phyloP scores from a whole-genome alignment of 2,113 vertebrate species.

The Chrysochloris asiatica region DNA sequence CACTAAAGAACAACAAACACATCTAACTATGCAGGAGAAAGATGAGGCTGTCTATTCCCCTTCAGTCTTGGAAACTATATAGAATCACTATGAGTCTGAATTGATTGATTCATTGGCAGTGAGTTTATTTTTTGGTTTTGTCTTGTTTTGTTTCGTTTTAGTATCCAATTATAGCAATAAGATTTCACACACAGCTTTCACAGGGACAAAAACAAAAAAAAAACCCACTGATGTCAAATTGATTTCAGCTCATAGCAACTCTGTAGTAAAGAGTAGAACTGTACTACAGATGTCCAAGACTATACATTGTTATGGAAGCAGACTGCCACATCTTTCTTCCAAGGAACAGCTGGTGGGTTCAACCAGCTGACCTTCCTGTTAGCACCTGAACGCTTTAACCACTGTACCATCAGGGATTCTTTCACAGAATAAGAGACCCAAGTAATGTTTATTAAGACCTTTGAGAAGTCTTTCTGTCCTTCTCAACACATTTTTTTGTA shows the following conservation, averaged over 20 bases:
- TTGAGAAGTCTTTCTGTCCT: constrained; percentile 13
- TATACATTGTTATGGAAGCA: not conserved
- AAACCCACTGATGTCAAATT: not conserved
- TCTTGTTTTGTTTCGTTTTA: too few relatives aligned
- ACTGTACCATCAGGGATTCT: not conserved
- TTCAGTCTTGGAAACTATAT: too few relatives aligned
- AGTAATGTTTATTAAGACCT: not conserved
- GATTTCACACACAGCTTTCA: constrained; percentile 1
- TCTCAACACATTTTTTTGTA: not conserved
- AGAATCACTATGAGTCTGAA: too few relatives aligned
- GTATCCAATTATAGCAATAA: not conserved
- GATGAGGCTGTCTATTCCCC: too few relatives aligned
- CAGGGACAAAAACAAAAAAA: not conserved
- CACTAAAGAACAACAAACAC: too few relatives aligned
- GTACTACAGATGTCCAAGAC: not conserved
- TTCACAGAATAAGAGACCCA: not conserved
- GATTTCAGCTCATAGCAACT: not conserved
- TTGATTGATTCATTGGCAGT: too few relatives aligned
- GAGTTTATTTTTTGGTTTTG: too few relatives aligned
- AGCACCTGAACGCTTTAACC: not conserved
- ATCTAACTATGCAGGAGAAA: too few relatives aligned
- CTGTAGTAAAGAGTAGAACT: not conserved
- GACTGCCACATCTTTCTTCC: not conserved
- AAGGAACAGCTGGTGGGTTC: not conserved
- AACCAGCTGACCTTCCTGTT: not conserved